phyloP scores from a whole-genome alignment of 2,113 vertebrate species.

The Scalopus aquaticus region DNA sequence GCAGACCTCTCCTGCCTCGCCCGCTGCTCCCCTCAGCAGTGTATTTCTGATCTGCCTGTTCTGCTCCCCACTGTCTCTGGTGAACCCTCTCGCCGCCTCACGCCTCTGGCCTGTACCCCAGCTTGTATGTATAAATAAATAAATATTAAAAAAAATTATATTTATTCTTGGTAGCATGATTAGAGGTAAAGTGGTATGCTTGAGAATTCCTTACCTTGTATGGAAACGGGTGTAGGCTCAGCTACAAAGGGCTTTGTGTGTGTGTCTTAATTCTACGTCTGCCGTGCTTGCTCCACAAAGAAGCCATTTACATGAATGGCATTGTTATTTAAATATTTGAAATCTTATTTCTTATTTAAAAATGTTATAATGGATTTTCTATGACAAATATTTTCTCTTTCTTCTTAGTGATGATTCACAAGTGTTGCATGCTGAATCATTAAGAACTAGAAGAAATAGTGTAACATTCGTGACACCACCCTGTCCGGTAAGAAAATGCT shows the following conservation, averaged over 20 bases:
- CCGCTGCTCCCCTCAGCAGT: too few species aligned
- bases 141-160: too few species aligned
- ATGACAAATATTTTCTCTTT: slow-evolving; percentile 38
- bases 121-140: too few species aligned
- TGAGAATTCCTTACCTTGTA: slow-evolving; percentile 58
- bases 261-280: background rate
- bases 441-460: slow-evolving; percentile 42
- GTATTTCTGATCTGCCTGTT: too few species aligned
- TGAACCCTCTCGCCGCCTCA: too few species aligned
- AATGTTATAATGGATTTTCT: background rate
- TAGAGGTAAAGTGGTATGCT: background rate
- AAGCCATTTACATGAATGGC: slow-evolving; percentile 1
- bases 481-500: slow-evolving; percentile 56
- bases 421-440: background rate
- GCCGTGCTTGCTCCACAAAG: background rate
- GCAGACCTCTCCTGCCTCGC: too few species aligned
- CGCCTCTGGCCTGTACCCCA: too few species aligned
- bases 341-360: background rate
- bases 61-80: too few species aligned
- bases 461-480: background rate
- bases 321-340: slow-evolving; percentile 28
- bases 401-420: slow-evolving; percentile 55
- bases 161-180: slow-evolving; percentile 35
- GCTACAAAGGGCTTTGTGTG: background rate
- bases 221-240: slow-evolving; percentile 30